Conservation (phyloP, 2,797 vertebrate species). For the Tapirus indicus region DNA sequence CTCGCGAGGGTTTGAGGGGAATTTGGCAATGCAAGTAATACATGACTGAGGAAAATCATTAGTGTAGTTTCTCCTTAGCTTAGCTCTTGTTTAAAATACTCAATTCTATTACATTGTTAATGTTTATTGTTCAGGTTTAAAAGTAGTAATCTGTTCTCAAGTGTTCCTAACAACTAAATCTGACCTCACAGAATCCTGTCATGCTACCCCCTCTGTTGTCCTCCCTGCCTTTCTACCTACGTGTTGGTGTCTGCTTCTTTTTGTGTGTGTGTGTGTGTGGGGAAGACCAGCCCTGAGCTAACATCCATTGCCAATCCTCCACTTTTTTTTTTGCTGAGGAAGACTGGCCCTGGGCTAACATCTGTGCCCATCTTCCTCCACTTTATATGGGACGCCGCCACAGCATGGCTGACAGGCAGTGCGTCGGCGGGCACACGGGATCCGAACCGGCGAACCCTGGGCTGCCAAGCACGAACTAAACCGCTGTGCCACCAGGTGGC, state of each 20-base stretch:
- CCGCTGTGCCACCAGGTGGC: no score
- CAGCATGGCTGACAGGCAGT: no score
- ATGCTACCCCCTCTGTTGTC: neutral
- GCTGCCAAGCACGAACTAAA: no score
- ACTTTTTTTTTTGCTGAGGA: no score
- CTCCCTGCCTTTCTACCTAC: neutral
- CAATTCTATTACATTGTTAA: neutral
- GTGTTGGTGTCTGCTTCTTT: neutral
- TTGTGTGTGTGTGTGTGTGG: no score
- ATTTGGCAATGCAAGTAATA: neutral
- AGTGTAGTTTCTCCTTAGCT: slow-evolving; percentile 1
- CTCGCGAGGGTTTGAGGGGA: neutral
- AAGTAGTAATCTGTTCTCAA: neutral
- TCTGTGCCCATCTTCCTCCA: no score
- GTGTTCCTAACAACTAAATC: neutral
- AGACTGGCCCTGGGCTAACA: no score
- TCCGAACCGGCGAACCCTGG: no score
- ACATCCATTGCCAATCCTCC: no score
- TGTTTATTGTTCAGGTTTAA: neutral
- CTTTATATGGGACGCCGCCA: no score
- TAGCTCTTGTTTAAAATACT: neutral
- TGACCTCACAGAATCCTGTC: neutral
- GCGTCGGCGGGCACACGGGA: no score
- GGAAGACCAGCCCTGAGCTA: no score
- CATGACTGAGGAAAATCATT: neutral